Conservation (phyloP, 2,797 vertebrate species). For the Pitangus sulphuratus region DNA sequence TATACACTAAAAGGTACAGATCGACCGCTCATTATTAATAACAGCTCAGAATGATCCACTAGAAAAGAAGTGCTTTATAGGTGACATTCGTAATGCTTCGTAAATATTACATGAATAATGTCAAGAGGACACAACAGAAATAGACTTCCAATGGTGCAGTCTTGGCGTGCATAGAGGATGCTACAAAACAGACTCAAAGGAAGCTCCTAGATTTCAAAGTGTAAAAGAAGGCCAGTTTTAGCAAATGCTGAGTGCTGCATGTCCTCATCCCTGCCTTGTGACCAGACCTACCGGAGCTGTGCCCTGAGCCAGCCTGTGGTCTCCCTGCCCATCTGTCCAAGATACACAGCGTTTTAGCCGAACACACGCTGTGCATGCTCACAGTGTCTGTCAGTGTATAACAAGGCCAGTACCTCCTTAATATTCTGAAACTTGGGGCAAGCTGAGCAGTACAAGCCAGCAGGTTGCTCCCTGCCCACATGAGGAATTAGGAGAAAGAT, state of each 20-base stretch:
- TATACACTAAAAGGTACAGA: not conserved
- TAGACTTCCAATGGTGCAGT: not conserved
- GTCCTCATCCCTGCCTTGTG: not conserved
- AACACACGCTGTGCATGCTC: fast-evolving
- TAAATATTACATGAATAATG: not conserved
- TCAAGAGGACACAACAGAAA: constrained; percentile 26
- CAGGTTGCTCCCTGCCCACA: not conserved
- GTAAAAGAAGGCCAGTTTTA: not conserved
- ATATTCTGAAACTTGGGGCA: not conserved
- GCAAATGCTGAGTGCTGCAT: not conserved
- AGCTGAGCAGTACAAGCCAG: not conserved
- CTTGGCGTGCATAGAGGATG: fast-evolving
- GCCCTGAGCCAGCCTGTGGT: not conserved
- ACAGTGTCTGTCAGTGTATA: not conserved
- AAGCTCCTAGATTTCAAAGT: not conserved
- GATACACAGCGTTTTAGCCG: fast-evolving
- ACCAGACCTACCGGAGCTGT: fast-evolving
- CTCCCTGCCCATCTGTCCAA: not conserved
- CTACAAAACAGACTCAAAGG: not conserved
- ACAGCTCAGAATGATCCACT: not conserved
- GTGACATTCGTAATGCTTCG: not conserved
- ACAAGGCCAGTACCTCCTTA: not conserved
- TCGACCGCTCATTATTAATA: not conserved
- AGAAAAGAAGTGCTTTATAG: not conserved
- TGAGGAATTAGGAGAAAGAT: not conserved